Conservation (phyloP, 2,888 invertebrate species). For the Thalpophila matura region DNA sequence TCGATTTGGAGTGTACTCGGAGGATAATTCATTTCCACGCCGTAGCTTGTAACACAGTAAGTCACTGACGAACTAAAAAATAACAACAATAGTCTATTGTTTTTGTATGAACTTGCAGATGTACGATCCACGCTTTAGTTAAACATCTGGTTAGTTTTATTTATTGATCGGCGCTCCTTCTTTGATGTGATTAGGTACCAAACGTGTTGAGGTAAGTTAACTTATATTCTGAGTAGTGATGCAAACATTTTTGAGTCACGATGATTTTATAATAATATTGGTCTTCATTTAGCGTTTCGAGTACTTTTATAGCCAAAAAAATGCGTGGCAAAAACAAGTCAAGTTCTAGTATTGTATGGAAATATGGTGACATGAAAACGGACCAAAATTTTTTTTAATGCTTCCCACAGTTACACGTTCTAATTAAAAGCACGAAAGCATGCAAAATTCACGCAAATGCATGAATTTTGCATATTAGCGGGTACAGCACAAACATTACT, state of each 20-base stretch:
- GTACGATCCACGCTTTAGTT: constrained; percentile 24
- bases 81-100: constrained; percentile 50
- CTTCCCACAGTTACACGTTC: too few species aligned
- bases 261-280: neutral
- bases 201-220: constrained; percentile 12
- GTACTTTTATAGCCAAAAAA: too few species aligned
- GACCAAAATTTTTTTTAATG: too few species aligned
- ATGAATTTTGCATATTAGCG: too few species aligned
- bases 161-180: constrained; percentile 5
- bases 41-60: constrained; percentile 61
- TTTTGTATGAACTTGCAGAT: constrained; percentile 54
- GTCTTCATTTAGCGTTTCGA: too few species aligned
- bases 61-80: constrained; percentile 61
- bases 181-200: constrained; percentile 21
- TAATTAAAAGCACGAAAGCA: too few species aligned
- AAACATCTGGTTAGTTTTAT: constrained; percentile 48
- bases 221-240: neutral
- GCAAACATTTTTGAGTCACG: neutral
- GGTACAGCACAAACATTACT: too few species aligned
- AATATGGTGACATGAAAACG: too few species aligned
- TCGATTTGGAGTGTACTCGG: constrained; percentile 49
- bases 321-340: too few species aligned
- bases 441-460: too few species aligned
- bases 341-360: too few species aligned
- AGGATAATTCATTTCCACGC: constrained; percentile 68